A percentile compares a stretch with the other conserved stretches of the same genome.
Evolutionary conservation across 2,888 invertebrate species (phyloP).

Genomic region (Temnothorax unifasciatus): DNA sequence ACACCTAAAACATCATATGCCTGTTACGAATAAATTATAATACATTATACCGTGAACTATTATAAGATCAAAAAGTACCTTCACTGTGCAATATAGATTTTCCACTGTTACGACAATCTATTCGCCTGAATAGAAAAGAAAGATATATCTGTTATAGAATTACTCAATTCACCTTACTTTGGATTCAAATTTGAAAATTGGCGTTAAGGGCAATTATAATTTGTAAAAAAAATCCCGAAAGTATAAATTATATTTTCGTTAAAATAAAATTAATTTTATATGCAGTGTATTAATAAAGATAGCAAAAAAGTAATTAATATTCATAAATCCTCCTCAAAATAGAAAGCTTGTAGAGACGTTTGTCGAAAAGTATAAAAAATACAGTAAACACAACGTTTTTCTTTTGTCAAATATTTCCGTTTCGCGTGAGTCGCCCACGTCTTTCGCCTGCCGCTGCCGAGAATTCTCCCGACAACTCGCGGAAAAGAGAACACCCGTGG

Average conservation of each 20-base stretch:
- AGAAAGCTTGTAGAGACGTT: neutral
- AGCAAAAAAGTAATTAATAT: neutral
- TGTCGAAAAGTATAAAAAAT: neutral
- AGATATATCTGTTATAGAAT: neutral
- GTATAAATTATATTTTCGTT: neutral
- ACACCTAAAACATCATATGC: conserved; percentile 1
- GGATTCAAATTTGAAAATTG: neutral
- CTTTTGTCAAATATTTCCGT: conserved; percentile 12
- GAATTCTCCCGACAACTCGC: neutral
- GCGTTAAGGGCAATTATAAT: neutral
- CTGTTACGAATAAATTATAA: conserved; percentile 43
- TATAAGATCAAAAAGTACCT: conserved; percentile 17
- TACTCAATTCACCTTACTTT: neutral
- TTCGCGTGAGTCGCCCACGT: neutral
- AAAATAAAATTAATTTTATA: conserved; percentile 3
- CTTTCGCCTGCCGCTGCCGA: neutral
- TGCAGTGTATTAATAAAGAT: neutral
- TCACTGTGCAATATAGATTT: neutral
- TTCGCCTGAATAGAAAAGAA: neutral
- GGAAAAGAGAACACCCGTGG: neutral
- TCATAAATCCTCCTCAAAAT: neutral
- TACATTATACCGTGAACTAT: conserved; percentile 3
- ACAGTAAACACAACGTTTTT: neutral
- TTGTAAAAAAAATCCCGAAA: neutral
- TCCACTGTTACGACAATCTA: neutral